Percentiles rank a stretch among this genome's conserved stretches.
These are phyloP conservation scores for Aramus guarauna DNA, from an alignment of 2,113 vertebrate genomes.

Conservation along the genomic window DNA sequence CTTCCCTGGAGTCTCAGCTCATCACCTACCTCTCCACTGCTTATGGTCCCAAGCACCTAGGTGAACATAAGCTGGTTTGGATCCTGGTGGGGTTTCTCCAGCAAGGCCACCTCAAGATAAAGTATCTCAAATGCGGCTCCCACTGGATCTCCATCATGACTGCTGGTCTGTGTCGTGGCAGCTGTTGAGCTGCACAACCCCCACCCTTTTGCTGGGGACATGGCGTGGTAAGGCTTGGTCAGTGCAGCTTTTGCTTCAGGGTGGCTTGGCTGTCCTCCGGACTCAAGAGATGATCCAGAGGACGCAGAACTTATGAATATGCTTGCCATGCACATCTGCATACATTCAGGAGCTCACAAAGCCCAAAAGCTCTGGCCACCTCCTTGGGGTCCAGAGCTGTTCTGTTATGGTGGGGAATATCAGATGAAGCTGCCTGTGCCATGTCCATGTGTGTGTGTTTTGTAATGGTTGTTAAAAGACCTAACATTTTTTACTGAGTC, in stretches of 20 bases:
- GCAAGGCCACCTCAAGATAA: background rate
- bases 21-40: background rate
- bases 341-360: background rate
- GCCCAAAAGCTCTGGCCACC: background rate
- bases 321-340: background rate
- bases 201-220: rapidly evolving
- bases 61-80: background rate
- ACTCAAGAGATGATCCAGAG: background rate
- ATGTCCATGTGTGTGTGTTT: background rate
- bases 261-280: background rate
- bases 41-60: rapidly evolving
- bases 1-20: background rate
- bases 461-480: background rate
- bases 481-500: background rate
- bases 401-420: background rate
- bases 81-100: background rate
- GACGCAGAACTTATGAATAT: background rate
- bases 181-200: background rate
- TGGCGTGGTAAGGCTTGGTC: background rate
- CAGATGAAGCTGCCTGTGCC: background rate
- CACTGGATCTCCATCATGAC: rapidly evolving
- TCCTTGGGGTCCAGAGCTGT: background rate
- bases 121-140: background rate
- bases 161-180: background rate
- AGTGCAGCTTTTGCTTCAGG: background rate